Base-by-base conservation (phyloP, 2,888 invertebrate species). In the Himalopsyche tibetana region DNA sequence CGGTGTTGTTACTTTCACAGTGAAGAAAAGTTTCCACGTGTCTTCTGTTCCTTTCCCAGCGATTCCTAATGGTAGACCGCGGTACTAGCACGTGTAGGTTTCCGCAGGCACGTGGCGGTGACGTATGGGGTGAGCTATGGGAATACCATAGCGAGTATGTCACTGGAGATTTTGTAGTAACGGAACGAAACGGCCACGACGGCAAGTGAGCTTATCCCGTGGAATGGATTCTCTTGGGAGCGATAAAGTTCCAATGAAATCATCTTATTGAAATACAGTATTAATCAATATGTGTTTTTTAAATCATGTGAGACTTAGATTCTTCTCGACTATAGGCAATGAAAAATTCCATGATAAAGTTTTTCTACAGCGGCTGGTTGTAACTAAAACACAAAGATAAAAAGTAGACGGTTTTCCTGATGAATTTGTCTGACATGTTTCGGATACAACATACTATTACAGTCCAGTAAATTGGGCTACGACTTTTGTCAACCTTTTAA, bases 51-150 rank as follows among this genome's bases (percentile, higher is more conserved):
- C 63, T 63, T 63, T 63, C 63, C 56, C 63, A 63, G 63, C 63
- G 63, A n/a, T 19, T n/a, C 63, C 4, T 63, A 28, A 19, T 63
- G 63, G 63, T 11, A 63, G 63, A 63, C 63, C 19, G 63, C 63
- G 63, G 63, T 28, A 19, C 63, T 63, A n/a, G 63, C 63, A 19
- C 63, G 63, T 63, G 63, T 19, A 28, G 4, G 63, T 63, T 28
- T 63, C 63, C 63, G 63, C 19, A 63, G 63, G 28, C 63, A 19
- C 63, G 63, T 63, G 63, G n/a, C 63, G 63, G 63, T 63, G 63
- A 63, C 63, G 63, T 63, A 63, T 63, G 63, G 63, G 63, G 63
- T 19, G 4, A 63, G 63, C 63, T 63, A 63, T 63, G 63, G 63
- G 63, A 63, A 63, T 63, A 63, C 63, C 28, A n/a, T 3, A 28